Evolutionary conservation across 2,888 invertebrate genomes (phyloP).

Genomic region (Erynnis tages): DNA sequence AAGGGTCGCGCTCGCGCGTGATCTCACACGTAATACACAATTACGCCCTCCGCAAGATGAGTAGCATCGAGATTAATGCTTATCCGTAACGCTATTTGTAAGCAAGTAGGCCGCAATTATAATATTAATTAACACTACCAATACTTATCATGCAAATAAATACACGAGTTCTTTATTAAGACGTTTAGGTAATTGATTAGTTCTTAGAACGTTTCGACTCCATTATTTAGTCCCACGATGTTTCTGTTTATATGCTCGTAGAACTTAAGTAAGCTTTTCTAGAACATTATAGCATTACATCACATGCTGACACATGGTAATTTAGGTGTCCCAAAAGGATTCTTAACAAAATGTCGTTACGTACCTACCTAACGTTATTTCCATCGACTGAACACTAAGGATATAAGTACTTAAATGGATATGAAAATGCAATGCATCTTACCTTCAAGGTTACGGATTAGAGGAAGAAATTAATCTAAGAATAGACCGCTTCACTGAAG

Average conservation of each 20-base stretch:
- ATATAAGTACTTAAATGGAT: background rate
- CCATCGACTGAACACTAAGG: too few species aligned
- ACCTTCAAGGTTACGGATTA: conserved; percentile 6
- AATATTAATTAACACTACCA: conserved; percentile 13
- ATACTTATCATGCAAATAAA: conserved; percentile 25
- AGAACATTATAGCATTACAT: too few species aligned
- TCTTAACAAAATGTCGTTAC: too few species aligned
- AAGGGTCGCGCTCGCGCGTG: conserved; percentile 9
- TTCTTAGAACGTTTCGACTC: conserved; percentile 8
- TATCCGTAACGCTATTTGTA: too few species aligned
- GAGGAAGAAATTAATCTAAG: conserved; percentile 17
- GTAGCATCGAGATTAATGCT: background rate
- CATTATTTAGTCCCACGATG: conserved; percentile 16
- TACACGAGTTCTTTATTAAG: conserved; percentile 13
- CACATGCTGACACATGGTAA: too few species aligned
- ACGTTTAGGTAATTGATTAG: conserved; percentile 17
- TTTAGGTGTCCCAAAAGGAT: too few species aligned
- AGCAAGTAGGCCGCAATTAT: conserved; percentile 24
- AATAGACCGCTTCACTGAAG: conserved; percentile 7
- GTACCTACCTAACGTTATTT: too few species aligned
- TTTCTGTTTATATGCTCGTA: conserved; percentile 1
- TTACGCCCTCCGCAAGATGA: conserved; percentile 4
- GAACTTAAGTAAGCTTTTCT: background rate
- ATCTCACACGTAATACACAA: conserved; percentile 8
- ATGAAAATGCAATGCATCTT: background rate